Base-by-base conservation (phyloP, 2,888 invertebrate genomes). In the Dicranocentrus wangi region DNA sequence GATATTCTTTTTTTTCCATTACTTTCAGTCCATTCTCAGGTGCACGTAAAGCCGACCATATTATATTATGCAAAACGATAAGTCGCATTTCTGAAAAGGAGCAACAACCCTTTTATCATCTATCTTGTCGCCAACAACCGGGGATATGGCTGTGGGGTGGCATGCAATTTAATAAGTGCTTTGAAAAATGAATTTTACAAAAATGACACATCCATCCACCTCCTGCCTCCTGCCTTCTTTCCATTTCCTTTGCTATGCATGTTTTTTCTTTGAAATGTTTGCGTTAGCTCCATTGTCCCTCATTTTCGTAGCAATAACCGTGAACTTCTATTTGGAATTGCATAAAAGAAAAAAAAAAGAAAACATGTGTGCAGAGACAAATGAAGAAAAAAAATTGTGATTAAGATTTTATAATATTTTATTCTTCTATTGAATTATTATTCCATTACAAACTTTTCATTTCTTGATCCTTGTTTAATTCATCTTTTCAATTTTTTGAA, bases 81-180 rank as follows among this genome's bases (percentile, higher is more conserved):
- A 66, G 69, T 47, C 47, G 69, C 28, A 53, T 23, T 51, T 51
- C 47, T 55, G 69, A 47, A 39, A 81, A 69, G 65, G 82, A 82
- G 82, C 82, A 82, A 82, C 82, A 82, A 82, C 82, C 82, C 78
- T 73, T 19, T 13, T 23, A 25, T 47, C 55, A 55, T 23, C 25
- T 2, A 55, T 58, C 47, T n/a, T 10, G n/a, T 60, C 63, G 13
- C 32, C 23, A 19, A 3, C 43, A 23, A 13, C 43, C 55, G 55
- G 13, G 39, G 13, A 39, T 5, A 39, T 8, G 39, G 7, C 13
- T 39, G 39, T 39, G 39, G 39, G 39, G 39, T 39, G 39, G 39
- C n/a, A n/a, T n/a, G n/a, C n/a, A n/a, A n/a, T n/a, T n/a, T n/a
- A n/a, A n/a, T n/a, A n/a, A n/a, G n/a, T n/a, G 5, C 5, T 39